These are phyloP conservation scores for Rotaria magnacalcarata DNA, from an alignment of 2,888 invertebrate genomes.

Conservation along the genomic window DNA sequence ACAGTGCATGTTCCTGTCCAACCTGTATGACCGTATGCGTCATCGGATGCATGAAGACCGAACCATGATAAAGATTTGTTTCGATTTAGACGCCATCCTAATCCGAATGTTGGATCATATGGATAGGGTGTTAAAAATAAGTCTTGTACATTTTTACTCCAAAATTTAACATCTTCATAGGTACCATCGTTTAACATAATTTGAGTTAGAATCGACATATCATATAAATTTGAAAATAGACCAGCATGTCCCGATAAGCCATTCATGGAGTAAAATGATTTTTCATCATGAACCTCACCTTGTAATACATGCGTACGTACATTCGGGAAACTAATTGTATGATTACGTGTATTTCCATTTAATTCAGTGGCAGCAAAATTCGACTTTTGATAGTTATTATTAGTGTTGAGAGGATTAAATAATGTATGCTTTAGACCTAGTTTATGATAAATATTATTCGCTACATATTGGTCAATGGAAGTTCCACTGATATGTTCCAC, in stretches of 20 bases:
- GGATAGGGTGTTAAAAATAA: neutral
- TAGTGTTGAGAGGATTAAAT: neutral
- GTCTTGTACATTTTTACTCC: neutral
- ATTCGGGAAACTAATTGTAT: neutral
- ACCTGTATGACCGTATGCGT: neutral
- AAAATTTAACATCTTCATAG: neutral
- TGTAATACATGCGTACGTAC: neutral
- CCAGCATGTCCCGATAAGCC: slow-evolving; percentile 1
- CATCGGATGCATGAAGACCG: neutral
- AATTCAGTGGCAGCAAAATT: slow-evolving; percentile 21
- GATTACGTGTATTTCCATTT: slow-evolving; percentile 1
- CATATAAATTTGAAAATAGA: neutral
- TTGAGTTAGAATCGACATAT: neutral
- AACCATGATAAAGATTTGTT: slow-evolving; percentile 6
- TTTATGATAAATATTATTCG: neutral
- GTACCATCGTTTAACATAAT: neutral
- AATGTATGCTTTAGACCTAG: slow-evolving; percentile 2
- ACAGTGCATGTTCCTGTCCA: slow-evolving; percentile 9
- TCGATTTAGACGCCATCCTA: slow-evolving; percentile 13
- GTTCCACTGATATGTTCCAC: neutral
- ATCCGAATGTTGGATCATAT: neutral
- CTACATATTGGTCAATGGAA: slow-evolving; percentile 1
- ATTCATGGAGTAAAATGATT: neutral
- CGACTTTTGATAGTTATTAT: neutral
- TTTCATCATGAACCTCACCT: slow-evolving; percentile 5